A percentile compares a stretch with the other conserved stretches of the same genome.
Conservation (phyloP, 35 echinoderm and acorn worm species). For the Eucidaris tribuloides region DNA sequence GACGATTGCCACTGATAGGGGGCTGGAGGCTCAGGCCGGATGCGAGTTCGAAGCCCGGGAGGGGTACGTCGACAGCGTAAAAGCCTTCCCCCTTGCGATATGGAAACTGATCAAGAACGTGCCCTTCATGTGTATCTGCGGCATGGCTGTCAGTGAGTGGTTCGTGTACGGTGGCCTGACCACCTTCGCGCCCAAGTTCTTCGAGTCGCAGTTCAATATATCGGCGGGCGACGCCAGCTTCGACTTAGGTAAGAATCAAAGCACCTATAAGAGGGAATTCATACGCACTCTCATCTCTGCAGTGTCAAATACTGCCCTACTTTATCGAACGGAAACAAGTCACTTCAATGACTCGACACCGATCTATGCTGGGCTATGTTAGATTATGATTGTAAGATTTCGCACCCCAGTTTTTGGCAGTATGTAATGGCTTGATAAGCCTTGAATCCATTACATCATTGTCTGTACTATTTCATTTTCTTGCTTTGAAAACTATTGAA, state of each 20-base stretch:
- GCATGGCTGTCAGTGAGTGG: conserved; percentile 29
- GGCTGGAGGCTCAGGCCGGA: conserved; percentile 53
- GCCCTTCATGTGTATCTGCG: conserved; percentile 57
- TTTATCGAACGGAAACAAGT: too few species aligned
- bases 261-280: too few species aligned
- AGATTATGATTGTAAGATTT: too few species aligned
- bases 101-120: conserved; percentile 50
- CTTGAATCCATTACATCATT: too few species aligned
- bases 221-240: conserved; percentile 42
- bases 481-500: too few species aligned
- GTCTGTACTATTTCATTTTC: too few species aligned
- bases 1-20: conserved; percentile 18
- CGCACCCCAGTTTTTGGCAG: too few species aligned
- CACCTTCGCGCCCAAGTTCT: conserved; percentile 71
- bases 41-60: conserved; percentile 58
- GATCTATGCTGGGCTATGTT: too few species aligned
- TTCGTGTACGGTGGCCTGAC: conserved; percentile 57
- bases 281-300: too few species aligned
- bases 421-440: too few species aligned
- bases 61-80: conserved; percentile 31
- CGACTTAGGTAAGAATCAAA: conserved; percentile 47
- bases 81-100: conserved; percentile 57
- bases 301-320: too few species aligned
- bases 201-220: conserved; percentile 60
- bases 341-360: too few species aligned